These are phyloP conservation scores for Myxocyprinus asiaticus DNA, from an alignment of 2,113 vertebrate genomes.

Conservation along the genomic window DNA sequence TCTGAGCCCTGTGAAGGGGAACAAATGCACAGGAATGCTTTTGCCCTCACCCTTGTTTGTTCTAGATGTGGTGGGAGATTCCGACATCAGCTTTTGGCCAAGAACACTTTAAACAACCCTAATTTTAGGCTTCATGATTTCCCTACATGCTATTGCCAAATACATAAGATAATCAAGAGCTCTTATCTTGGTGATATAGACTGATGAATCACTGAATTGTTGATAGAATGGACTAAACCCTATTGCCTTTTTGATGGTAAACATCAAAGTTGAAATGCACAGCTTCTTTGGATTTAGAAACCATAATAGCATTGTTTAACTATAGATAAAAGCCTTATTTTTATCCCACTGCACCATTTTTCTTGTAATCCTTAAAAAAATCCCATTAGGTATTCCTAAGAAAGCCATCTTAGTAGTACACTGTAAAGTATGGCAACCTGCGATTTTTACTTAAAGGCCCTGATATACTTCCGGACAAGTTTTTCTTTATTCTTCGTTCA, in stretches of 20 bases:
- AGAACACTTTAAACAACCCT: constrained; percentile 9
- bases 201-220: background rate
- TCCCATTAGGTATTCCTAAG: background rate
- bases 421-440: too few species aligned
- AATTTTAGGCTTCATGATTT: background rate
- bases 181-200: background rate
- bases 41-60: constrained; percentile 24
- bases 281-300: background rate
- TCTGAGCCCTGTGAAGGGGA: constrained; percentile 53
- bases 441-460: too few species aligned
- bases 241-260: background rate
- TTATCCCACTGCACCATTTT: background rate
- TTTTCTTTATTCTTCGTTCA: too few species aligned
- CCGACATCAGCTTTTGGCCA: constrained; percentile 4
- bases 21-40: constrained; percentile 53
- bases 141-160: background rate
- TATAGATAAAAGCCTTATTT: constrained; percentile 4
- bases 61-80: constrained; percentile 16
- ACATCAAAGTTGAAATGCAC: background rate
- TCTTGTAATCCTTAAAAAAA: background rate
- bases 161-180: background rate
- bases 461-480: too few species aligned
- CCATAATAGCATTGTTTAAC: background rate
- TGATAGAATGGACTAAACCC: constrained; percentile 1
- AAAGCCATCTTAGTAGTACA: background rate